phyloP scores from a whole-genome alignment of 2,797 vertebrate species.

The Lerista edwardsae region DNA sequence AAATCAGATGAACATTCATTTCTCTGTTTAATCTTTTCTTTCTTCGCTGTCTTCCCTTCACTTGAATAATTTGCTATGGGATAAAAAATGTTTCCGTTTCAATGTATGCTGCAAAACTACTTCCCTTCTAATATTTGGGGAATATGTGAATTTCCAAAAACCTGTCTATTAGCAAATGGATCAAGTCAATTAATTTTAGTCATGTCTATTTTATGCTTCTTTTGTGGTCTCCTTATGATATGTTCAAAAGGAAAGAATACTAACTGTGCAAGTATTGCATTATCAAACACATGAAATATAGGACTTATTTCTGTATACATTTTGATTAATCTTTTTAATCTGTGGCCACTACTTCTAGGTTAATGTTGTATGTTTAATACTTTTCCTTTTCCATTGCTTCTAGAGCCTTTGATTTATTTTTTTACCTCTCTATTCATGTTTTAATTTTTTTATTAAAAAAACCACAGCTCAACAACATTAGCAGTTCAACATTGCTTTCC shows the following conservation, averaged over 20 bases:
- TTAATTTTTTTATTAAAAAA: neutral
- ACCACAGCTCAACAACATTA: neutral
- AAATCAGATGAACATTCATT: no score
- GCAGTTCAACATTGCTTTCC: neutral
- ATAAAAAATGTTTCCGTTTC: neutral
- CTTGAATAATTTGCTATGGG: neutral
- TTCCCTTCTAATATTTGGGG: neutral
- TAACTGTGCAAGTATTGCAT: neutral
- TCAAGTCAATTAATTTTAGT: no score
- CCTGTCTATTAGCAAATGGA: neutral
- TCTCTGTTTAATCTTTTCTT: neutral
- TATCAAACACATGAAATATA: neutral
- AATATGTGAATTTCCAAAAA: neutral
- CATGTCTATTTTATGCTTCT: neutral
- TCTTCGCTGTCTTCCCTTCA: neutral
- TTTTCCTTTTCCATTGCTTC: neutral
- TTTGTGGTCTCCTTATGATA: neutral
- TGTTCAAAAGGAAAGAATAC: neutral
- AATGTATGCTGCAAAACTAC: neutral
- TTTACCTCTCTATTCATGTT: no score
- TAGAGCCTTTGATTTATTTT: no score
- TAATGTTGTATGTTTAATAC: neutral
- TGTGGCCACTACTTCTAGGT: neutral
- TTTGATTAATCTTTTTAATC: neutral
- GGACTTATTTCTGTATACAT: neutral